Percentiles rank a stretch among this genome's conserved stretches.
Conservation (phyloP, 2,113 vertebrate species). For the Cynocephalus volans region DNA sequence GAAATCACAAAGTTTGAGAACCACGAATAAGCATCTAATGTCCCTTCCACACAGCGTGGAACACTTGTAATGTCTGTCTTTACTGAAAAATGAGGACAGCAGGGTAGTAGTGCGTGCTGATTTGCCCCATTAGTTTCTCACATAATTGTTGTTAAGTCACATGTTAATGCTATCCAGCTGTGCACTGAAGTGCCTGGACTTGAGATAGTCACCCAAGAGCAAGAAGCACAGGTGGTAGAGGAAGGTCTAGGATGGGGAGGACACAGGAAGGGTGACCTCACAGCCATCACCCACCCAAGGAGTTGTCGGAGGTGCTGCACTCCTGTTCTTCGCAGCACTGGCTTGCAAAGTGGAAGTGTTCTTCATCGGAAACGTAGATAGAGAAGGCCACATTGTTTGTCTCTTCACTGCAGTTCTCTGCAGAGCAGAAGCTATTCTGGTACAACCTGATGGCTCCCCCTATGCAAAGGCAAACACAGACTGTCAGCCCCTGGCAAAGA, state of each 20-base stretch:
- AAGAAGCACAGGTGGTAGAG: neutral
- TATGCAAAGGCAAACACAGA: slow-evolving; percentile 11
- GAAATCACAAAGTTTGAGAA: neutral
- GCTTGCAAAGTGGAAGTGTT: neutral
- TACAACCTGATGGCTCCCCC: accelerated
- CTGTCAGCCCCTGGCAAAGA: neutral
- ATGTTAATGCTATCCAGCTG: too few species aligned
- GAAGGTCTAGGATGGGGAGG: neutral
- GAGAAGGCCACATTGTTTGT: neutral
- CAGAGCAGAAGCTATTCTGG: neutral
- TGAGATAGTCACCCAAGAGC: too few species aligned
- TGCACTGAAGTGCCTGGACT: neutral
- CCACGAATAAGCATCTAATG: neutral
- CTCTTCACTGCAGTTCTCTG: accelerated
- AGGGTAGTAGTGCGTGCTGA: too few species aligned
- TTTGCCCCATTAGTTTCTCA: neutral
- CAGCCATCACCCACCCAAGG: neutral
- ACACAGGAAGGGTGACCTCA: neutral
- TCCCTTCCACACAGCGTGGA: neutral
- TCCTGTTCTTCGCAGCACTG: neutral
- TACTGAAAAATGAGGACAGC: neutral
- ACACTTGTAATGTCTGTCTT: too few species aligned
- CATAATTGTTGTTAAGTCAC: neutral
- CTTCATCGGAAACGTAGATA: accelerated
- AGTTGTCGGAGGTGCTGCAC: accelerated